Evolutionary conservation across 2,797 vertebrate genomes (phyloP).

Genomic region (Calcarius lapponicus): DNA sequence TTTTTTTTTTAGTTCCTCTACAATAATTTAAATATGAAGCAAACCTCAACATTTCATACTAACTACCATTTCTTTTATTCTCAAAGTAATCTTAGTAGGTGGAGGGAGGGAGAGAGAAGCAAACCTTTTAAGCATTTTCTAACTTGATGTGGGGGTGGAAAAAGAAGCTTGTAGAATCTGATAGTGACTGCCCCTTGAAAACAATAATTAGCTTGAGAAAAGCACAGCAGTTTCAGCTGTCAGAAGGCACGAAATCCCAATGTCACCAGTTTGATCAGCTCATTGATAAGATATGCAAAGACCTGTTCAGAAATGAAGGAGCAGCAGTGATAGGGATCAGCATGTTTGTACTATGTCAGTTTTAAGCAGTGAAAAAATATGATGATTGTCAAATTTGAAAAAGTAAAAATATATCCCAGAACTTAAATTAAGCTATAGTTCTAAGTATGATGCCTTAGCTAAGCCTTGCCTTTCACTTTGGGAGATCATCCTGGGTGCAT

Average conservation of each 20-base stretch:
- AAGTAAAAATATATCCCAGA: conserved; percentile 19
- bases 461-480: not conserved
- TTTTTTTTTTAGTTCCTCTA: not conserved
- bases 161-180: conserved; percentile 57
- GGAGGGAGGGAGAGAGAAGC: conserved; percentile 12
- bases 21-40: conserved; percentile 34
- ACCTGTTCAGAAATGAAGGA: conserved; percentile 28
- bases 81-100: conserved; percentile 55
- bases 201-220: conserved; percentile 73
- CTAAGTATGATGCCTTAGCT: not conserved
- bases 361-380: not conserved
- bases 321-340: not conserved
- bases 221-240: conserved; percentile 54
- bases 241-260: conserved; percentile 64
- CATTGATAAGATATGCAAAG: conserved; percentile 60
- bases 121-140: conserved; percentile 47
- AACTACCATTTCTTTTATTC: conserved; percentile 56
- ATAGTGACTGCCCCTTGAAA: conserved; percentile 64
- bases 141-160: conserved; percentile 48
- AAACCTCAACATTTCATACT: conserved; percentile 54
- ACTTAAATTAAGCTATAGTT: not conserved
- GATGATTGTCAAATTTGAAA: not conserved
- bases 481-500: too few species aligned
- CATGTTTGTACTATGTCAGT: not conserved
- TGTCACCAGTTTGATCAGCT: conserved; percentile 50